Evolutionary conservation across 2,113 vertebrate genomes (phyloP).

Genomic region (Irena cyanogastra): DNA sequence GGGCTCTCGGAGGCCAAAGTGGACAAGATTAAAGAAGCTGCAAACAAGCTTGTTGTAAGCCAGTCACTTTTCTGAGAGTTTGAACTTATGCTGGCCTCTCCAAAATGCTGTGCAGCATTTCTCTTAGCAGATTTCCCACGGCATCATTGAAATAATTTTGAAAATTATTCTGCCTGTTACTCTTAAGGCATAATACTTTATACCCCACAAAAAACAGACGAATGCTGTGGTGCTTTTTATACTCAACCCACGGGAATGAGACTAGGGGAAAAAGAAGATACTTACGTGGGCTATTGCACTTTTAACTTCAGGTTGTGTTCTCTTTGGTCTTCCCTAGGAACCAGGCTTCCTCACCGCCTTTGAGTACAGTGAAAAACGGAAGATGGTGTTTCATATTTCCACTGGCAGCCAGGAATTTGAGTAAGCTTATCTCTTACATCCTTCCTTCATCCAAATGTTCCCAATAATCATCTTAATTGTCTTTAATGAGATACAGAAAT

Average conservation of each 20-base stretch:
- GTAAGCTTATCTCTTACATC: constrained; percentile 71
- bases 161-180: background rate
- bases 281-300: background rate
- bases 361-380: constrained; percentile 91
- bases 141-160: background rate
- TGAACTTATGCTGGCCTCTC: background rate
- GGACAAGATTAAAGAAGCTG: constrained; percentile 98
- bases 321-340: constrained; percentile 71
- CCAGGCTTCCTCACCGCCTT: constrained; percentile 94
- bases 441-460: background rate
- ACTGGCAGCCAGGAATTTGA: constrained; percentile 98
- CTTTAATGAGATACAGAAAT: background rate
- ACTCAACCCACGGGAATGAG: background rate
- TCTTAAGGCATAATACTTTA: background rate
- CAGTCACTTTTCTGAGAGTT: background rate
- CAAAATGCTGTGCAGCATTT: background rate
- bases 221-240: background rate
- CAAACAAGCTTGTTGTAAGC: constrained; percentile 92
- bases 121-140: background rate
- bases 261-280: background rate
- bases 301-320: background rate
- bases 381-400: constrained; percentile 92
- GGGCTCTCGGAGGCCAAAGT: constrained; percentile 97
- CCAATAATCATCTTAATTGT: background rate
- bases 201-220: background rate